Base-by-base conservation (phyloP, 2,113 vertebrate species). In the Odontesthes bonariensis region DNA sequence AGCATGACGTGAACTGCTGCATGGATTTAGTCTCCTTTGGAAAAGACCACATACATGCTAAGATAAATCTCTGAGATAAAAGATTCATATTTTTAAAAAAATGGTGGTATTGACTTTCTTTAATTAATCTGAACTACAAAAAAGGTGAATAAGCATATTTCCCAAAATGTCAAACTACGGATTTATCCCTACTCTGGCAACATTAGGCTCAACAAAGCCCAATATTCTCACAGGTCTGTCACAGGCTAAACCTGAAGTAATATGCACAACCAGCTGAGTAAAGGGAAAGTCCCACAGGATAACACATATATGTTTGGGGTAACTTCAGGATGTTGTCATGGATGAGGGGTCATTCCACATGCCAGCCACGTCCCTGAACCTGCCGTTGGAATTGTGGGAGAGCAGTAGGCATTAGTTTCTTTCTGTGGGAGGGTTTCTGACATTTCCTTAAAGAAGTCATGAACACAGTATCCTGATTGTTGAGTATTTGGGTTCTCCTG, bases 351-450 rank as follows among this genome's bases (percentile, higher is more conserved):
- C 94, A 88, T 85, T 94, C 93, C 93, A 95, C 94, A 95, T 93
- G 85, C 92, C 92, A 58, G 94, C 93, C 91, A 94, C 90, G 79
- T 94, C 92, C 91, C 93, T 93, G 92, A 93, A 94, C 92, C 93
- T 94, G 92, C 86, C 88, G 78, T 78, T 82, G 84, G 87, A 91
- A 89, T 85, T 87, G 79, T 88, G 83, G 91, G 88, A 93, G 90
- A 93, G 91, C 84, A 91, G 87, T 71, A 92, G 56, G 73, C 86
- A 81, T 93, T 93, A 91, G 90, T 87, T 82, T 70, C 49, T 78
- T 69, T 38, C 2, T 81, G 67, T 4, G 6, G 38, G 46, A 40
- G 49, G 55, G 71, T 73, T n/a, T 69, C 75, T 79, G 23, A 82
- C 85, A 79, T 59, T 56, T 47, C 74, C 2, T 47, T 64, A 54